Conservation (phyloP, 1,140 invertebrate genomes). For the Ladona fulva region DNA sequence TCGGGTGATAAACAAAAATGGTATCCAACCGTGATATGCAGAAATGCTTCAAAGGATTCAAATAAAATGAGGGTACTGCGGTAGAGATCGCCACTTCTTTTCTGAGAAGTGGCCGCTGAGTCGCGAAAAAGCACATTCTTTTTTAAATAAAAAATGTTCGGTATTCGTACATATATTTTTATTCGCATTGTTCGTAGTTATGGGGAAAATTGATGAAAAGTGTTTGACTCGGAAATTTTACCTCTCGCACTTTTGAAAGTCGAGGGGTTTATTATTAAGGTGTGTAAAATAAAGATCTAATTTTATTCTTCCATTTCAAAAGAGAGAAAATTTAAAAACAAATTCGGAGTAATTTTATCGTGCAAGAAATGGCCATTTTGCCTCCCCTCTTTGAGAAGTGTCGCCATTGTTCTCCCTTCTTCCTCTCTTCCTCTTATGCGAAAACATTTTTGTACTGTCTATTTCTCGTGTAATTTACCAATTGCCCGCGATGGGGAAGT, state of each 20-base stretch:
- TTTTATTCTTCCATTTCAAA: too few species aligned
- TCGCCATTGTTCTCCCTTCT: too few species aligned
- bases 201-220: not conserved
- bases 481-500: not conserved
- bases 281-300: too few species aligned
- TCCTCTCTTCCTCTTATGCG: not conserved
- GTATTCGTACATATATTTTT: conserved; percentile 7
- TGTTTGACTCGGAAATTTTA: not conserved
- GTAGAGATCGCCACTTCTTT: too few species aligned
- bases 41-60: too few species aligned
- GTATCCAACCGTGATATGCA: not conserved
- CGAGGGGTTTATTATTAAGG: too few species aligned
- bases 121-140: not conserved
- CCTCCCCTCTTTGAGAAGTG: too few species aligned
- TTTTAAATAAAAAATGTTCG: not conserved
- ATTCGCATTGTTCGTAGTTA: not conserved
- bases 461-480: conserved; percentile 1
- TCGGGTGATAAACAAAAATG: not conserved
- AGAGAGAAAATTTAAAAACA: too few species aligned
- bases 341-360: too few species aligned
- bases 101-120: too few species aligned
- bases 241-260: not conserved
- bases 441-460: not conserved
- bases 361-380: too few species aligned
- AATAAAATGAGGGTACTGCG: too few species aligned